A percentile compares a stretch with the other conserved stretches of the same genome.
Conservation (phyloP, 2,888 invertebrate genomes). For the Arge pagana region DNA sequence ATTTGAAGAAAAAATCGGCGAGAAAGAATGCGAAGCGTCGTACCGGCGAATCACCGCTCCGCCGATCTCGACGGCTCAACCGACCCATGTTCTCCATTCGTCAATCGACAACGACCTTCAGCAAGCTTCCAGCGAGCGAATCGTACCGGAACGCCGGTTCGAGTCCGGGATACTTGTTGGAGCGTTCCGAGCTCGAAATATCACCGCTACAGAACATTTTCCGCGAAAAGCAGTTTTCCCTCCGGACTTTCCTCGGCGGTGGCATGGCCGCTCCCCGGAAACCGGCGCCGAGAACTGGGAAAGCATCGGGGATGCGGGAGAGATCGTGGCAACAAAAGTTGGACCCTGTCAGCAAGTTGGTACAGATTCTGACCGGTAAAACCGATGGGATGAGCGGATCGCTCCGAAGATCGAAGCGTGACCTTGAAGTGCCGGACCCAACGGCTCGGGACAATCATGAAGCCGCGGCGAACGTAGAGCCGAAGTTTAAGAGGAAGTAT, state of each 20-base stretch:
- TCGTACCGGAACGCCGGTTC: too few species aligned
- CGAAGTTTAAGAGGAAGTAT: conserved; percentile 21
- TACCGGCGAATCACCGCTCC: too few species aligned
- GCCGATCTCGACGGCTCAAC: too few species aligned
- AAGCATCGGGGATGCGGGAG: neutral
- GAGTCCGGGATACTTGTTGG: conserved; percentile 6
- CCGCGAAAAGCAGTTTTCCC: conserved; percentile 1
- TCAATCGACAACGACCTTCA: conserved; percentile 2
- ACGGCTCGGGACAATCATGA: too few species aligned
- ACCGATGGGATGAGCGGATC: too few species aligned
- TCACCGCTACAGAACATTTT: neutral
- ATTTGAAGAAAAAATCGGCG: too few species aligned
- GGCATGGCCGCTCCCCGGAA: too few species aligned
- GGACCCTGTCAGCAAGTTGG: neutral
- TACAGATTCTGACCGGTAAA: conserved; percentile 3
- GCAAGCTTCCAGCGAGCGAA: neutral
- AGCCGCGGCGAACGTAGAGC: neutral
- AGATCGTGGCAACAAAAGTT: neutral
- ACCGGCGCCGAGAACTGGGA: neutral
- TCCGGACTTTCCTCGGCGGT: neutral
- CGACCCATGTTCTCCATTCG: too few species aligned
- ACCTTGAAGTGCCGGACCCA: too few species aligned
- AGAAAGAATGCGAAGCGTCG: too few species aligned
- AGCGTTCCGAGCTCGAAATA: conserved; percentile 5
- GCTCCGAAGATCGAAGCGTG: conserved; percentile 5